A percentile compares a stretch with the other conserved stretches of the same genome.
phyloP scores from a whole-genome alignment of 2,113 vertebrate genomes.

The Panthera leo region DNA sequence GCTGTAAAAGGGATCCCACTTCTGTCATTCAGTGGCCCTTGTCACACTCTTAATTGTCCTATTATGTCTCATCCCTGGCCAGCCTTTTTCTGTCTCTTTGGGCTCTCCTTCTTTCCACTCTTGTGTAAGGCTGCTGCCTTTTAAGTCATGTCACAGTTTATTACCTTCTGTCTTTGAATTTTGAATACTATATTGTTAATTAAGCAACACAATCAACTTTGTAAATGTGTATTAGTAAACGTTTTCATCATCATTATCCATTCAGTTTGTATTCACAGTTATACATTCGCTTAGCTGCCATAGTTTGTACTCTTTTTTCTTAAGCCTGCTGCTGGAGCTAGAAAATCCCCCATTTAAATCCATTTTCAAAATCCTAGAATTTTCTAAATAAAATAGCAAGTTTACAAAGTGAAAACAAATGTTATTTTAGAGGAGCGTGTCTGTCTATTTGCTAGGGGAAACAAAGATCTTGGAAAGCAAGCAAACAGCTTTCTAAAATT shows the following conservation, averaged over 20 bases:
- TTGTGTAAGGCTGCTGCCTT: not conserved
- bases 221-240: not conserved
- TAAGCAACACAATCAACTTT: not conserved
- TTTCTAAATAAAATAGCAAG: not conserved
- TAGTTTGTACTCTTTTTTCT: not conserved
- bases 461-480: not conserved
- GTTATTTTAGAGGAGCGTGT: not conserved
- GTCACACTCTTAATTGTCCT: not conserved
- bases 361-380: not conserved
- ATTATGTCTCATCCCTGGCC: not conserved
- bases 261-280: not conserved
- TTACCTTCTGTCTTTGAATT: not conserved
- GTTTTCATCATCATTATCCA: not conserved
- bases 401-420: not conserved
- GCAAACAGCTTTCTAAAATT: not conserved
- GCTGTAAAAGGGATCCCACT: not conserved
- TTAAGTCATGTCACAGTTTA: not conserved
- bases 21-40: not conserved
- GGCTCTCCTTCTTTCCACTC: not conserved
- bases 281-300: not conserved
- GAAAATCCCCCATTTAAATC: not conserved
- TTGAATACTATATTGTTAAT: not conserved
- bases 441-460: not conserved
- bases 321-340: not conserved
- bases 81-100: not conserved